A percentile compares a stretch with the other conserved stretches of the same genome.
phyloP scores from a whole-genome alignment of 2,888 invertebrate genomes.

The Watsonalla cultraria region DNA sequence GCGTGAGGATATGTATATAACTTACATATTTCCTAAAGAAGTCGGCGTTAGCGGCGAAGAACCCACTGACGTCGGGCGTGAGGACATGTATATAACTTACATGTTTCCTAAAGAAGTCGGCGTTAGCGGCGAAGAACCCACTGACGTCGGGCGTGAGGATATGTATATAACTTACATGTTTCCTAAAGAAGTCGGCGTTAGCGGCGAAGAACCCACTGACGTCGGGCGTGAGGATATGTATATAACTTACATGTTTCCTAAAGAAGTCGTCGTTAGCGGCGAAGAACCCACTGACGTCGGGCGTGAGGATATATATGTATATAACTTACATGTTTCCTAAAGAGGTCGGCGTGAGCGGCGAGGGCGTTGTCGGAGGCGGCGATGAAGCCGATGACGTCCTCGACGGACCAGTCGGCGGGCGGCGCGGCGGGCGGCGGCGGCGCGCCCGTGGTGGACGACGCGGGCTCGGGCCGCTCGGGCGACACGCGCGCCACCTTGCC shows the following conservation, averaged over 20 bases:
- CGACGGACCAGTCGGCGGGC: slow-evolving; percentile 94
- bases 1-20: no score
- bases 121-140: no score
- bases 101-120: no score
- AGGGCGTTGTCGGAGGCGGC: slow-evolving; percentile 90
- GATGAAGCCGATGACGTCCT: slow-evolving; percentile 96
- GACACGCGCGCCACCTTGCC: slow-evolving; percentile 65
- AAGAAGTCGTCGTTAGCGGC: no score
- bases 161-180: slow-evolving; percentile 84
- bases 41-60: slow-evolving; percentile 93
- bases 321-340: slow-evolving; percentile 92
- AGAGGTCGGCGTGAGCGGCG: slow-evolving; percentile 92
- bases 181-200: no score
- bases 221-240: no score
- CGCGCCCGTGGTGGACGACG: slow-evolving; percentile 82
- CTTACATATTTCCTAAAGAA: slow-evolving; percentile 93
- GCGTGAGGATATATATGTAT: no score
- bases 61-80: no score
- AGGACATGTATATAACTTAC: slow-evolving; percentile 76
- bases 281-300: no score
- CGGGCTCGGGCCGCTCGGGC: slow-evolving; percentile 82
- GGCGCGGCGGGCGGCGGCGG: slow-evolving; percentile 66
- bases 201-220: no score
- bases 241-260: slow-evolving; percentile 89
- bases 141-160: no score